Evolutionary conservation across 2,113 vertebrate species (phyloP).

Genomic region (Rhabdornis inornatus): DNA sequence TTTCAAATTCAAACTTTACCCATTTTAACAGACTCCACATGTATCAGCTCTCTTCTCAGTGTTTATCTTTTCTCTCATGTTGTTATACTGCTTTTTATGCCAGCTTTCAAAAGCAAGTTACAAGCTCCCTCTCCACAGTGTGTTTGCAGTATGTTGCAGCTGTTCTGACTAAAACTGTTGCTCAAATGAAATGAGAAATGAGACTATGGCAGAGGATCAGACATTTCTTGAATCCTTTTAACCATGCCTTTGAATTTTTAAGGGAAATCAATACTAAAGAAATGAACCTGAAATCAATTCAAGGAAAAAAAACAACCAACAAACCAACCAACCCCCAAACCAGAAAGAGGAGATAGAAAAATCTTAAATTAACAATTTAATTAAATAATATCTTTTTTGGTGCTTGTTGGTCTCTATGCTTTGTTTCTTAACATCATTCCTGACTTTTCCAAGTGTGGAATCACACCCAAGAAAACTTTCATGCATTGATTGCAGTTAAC

Average conservation of each 20-base stretch:
- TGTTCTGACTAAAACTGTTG: background rate
- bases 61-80: background rate
- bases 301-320: background rate
- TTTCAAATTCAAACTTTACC: background rate
- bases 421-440: background rate
- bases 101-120: background rate
- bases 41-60: background rate
- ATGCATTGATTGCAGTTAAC: background rate
- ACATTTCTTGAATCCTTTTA: background rate
- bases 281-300: background rate
- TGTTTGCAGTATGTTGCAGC: background rate
- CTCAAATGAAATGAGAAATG: background rate
- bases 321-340: rapidly evolving
- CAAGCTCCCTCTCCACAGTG: background rate
- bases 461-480: background rate
- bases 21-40: background rate
- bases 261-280: background rate
- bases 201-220: background rate
- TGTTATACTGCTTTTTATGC: background rate
- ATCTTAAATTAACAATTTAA: background rate
- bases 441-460: background rate
- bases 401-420: background rate
- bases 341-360: background rate
- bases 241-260: background rate
- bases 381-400: background rate